A percentile compares a stretch with the other conserved stretches of the same genome.
These are phyloP conservation scores for Thermophis baileyi DNA, from an alignment of 2,113 vertebrate genomes.

Conservation along the genomic window DNA sequence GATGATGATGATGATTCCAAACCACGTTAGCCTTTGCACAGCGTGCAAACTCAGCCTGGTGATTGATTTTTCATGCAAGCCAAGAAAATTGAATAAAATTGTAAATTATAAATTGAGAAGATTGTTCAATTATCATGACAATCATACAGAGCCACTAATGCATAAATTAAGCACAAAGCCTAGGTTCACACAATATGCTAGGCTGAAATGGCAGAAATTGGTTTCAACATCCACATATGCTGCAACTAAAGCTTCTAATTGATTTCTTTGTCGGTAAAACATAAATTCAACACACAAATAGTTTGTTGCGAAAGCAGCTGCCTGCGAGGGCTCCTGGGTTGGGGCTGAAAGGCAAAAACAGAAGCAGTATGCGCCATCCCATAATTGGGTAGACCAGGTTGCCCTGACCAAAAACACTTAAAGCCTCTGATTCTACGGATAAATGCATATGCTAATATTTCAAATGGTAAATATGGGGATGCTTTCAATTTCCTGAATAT, in stretches of 20 bases:
- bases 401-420: not conserved
- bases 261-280: too few species aligned
- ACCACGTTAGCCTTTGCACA: not conserved
- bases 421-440: not conserved
- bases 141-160: not conserved
- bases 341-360: too few species aligned
- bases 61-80: not conserved
- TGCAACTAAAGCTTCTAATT: not conserved
- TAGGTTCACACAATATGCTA: not conserved
- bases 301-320: too few species aligned
- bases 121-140: not conserved
- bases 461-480: not conserved
- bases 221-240: not conserved
- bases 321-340: too few species aligned
- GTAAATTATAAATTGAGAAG: not conserved
- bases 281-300: too few species aligned
- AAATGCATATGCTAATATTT: not conserved
- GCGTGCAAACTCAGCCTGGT: not conserved
- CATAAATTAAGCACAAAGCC: not conserved
- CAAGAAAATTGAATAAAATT: not conserved
- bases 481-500: not conserved
- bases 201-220: not conserved
- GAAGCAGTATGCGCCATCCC: too few species aligned
- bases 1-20: not conserved
- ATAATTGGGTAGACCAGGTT: too few species aligned